Evolutionary conservation across 2,797 vertebrate species (phyloP).

Genomic region (Smutsia temminckii): DNA sequence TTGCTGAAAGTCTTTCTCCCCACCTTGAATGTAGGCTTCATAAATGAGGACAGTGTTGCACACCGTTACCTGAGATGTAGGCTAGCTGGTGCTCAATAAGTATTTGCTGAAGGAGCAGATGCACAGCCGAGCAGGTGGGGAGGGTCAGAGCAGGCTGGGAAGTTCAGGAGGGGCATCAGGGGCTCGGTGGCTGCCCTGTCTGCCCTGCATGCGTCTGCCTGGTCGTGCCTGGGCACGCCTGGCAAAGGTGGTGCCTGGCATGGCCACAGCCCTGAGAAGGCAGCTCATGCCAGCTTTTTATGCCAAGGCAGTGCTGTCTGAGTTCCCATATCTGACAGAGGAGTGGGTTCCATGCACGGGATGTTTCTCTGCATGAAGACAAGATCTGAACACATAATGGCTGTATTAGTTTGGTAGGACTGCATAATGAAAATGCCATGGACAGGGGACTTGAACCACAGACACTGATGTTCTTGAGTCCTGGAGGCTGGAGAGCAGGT

Average conservation of each 20-base stretch:
- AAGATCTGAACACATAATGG: not conserved
- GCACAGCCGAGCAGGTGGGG: rapidly evolving
- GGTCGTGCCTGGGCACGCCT: too few relatives aligned
- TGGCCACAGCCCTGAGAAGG: not conserved
- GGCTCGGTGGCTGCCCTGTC: not conserved
- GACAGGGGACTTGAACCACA: too few relatives aligned
- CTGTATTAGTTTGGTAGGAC: rapidly evolving
- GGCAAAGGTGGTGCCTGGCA: not conserved
- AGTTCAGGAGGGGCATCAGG: not conserved
- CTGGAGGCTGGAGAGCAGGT: not conserved
- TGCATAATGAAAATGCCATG: rapidly evolving
- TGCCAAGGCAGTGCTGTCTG: not conserved
- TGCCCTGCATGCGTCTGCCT: not conserved
- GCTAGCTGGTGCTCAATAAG: rapidly evolving
- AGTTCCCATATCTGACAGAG: not conserved
- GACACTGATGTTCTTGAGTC: not conserved
- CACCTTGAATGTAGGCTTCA: not conserved
- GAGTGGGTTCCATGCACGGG: too few relatives aligned
- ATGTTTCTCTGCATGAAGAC: not conserved
- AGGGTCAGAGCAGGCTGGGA: not conserved
- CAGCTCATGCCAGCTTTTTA: not conserved
- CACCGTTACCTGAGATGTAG: not conserved
- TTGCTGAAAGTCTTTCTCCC: not conserved
- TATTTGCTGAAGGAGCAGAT: not conserved
- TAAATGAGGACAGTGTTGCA: not conserved